phyloP scores from a whole-genome alignment of 2,113 vertebrate genomes.

The Odocoileus hemionus region DNA sequence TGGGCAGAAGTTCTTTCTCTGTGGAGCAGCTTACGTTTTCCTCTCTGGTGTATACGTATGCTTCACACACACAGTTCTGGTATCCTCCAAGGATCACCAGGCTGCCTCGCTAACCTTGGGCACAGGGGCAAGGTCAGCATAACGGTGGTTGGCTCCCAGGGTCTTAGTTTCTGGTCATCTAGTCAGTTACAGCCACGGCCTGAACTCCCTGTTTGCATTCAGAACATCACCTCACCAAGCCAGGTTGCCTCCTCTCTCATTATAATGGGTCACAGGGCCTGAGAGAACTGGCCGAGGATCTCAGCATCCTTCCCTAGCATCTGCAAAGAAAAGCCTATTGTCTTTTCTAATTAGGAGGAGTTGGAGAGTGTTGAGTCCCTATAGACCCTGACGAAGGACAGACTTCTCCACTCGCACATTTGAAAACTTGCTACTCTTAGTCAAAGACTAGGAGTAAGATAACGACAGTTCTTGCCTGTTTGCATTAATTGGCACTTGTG shows the following conservation, averaged over 20 bases:
- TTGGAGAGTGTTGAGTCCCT: background rate
- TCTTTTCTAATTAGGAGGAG: background rate
- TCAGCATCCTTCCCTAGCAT: background rate
- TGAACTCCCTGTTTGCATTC: background rate
- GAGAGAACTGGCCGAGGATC: background rate
- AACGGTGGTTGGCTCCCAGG: rapidly evolving
- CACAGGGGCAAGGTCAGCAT: rapidly evolving
- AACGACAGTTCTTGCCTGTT: background rate
- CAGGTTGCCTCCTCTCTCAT: background rate
- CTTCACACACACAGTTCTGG: background rate
- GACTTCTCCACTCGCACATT: background rate
- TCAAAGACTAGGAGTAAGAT: background rate
- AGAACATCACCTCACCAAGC: rapidly evolving
- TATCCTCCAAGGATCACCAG: background rate
- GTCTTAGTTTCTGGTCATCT: background rate
- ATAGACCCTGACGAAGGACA: background rate
- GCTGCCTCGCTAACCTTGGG: background rate
- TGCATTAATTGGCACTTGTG: background rate
- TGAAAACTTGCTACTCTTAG: background rate
- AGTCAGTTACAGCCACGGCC: rapidly evolving
- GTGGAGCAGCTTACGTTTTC: background rate
- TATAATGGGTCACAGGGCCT: background rate
- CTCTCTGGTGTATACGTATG: rapidly evolving
- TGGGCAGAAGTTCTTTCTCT: background rate
- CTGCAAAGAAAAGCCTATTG: background rate